Base-by-base conservation (phyloP, 2,888 invertebrate genomes). In the Meteorus colon region DNA sequence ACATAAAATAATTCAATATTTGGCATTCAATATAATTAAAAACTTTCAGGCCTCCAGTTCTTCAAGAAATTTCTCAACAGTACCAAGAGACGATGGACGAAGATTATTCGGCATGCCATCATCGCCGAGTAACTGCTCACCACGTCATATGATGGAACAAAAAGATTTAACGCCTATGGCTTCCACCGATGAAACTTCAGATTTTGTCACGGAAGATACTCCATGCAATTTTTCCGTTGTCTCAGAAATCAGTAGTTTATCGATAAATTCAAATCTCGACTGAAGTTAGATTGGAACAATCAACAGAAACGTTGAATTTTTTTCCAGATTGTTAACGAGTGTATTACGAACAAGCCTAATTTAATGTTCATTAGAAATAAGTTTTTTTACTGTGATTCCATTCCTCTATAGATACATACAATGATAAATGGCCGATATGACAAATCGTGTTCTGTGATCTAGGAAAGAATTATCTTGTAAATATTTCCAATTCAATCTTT, bases 121-220 rank as follows among this genome's bases (percentile, higher is more conserved):
- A 29, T 62, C 59, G 27, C 31, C 65, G 12, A 34, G 65, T 2
- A 71, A 45, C 29, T 76, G 31, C 63, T 76, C 76, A 2, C 73
- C 76, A 4, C 51, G 69, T 29, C 67, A 72, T 8, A 16, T 76
- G n/a, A 29, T 41, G 1, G 59, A 45, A 24, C n/a, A 48, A 31
- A 68, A 68, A 24, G 68, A 73, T 63, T 34, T 51, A 19, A 14
- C 31, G 4, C 41, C 45, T 24, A 65, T 66, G 19, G 59, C 67
- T 24, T 37, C 55, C 14, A 68, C 27, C n/a, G 76, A 76, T 24
- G 68, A 76, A 55, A 76, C 63, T 51, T 41, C 68, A 2, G 71
- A 72, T 27, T 76, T 72, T 62, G 72, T 60, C 19, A 76, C 76
- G 24, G 76, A 76, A 67, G 76, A 76, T 29, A 76, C 76, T 51